A percentile compares a stretch with the other conserved stretches of the same genome.
Conservation (phyloP, 2,888 invertebrate species). For the Idaea biselata region DNA sequence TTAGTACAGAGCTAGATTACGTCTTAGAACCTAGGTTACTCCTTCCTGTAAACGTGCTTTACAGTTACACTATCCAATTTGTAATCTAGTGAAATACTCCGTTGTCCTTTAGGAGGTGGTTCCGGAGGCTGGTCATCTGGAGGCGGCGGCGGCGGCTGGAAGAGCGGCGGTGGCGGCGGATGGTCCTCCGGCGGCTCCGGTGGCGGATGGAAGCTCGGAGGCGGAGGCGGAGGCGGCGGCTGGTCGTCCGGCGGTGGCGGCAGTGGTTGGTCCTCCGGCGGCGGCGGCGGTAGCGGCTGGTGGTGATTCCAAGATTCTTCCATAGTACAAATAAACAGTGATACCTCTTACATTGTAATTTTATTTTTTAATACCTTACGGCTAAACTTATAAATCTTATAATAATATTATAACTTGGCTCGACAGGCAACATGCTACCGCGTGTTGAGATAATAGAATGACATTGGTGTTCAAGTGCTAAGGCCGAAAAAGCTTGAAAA, state of each 20-base stretch:
- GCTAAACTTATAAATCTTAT: neutral
- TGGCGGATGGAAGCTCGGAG: constrained; percentile 47
- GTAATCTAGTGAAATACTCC: no score
- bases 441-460: no score
- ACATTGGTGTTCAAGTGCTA: no score
- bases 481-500: no score
- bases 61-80: no score
- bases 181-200: constrained; percentile 40
- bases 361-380: neutral
- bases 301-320: constrained; percentile 50
- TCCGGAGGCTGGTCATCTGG: constrained; percentile 28
- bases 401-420: no score
- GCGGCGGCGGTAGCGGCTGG: constrained; percentile 43
- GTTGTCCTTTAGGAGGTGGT: constrained; percentile 5
- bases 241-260: constrained; percentile 29
- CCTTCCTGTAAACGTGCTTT: no score
- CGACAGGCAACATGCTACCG: no score
- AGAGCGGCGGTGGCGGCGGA: constrained; percentile 45
- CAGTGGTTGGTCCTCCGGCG: constrained; percentile 26
- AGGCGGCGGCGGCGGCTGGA: constrained; percentile 42
- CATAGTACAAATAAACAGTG: constrained; percentile 58
- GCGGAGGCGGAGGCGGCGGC: constrained; percentile 35
- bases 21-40: no score
- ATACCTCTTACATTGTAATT: constrained; percentile 39
- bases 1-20: no score